Evolutionary conservation across 2,797 vertebrate genomes (phyloP), one percentile per base, ranked within the genome.

Genomic region (Moxostoma hubbsi): DNA sequence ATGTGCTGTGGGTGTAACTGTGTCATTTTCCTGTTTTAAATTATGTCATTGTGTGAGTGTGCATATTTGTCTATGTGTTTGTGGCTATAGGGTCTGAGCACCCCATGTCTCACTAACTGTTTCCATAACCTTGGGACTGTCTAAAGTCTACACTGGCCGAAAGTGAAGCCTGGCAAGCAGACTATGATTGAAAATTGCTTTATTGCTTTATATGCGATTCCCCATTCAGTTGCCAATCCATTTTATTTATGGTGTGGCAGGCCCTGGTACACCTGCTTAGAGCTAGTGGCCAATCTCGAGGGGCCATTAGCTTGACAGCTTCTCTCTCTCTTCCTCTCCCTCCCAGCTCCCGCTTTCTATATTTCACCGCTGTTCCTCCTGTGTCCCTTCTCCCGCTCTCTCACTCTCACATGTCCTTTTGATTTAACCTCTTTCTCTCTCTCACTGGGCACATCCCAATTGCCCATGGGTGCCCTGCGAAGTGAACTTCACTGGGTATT

Each of bases 111-210:
- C 74, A 85, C 83, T 87, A 84, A 88, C 81, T 89, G 85, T 90
- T 89, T 87, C 85, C 64, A 84, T 89, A 90, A 90, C 87, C 87
- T 87, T 81, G 75, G 76, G 87, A 86, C 89, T 80, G 84, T 88
- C 88, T 85, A 83, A 90, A 87, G 88, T 88, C 85, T 88, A 87
- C 86, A 73, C 80, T 86, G 82, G 82, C 86, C 86, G 78, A 83
- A 82, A 69, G 79, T 88, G 85, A 85, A 73, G 86, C 85, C 84
- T 85, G 78, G 75, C 83, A 85, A 77, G 76, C 83, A 81, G 81
- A 85, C 86, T 75, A 72, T 88, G 91, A 93, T 92, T 92, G 92
- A 92, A 93, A 93, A 92, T 91, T 90, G 87, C 88, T 93, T 91
- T 92, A 92, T 92, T 91, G 90, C 92, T 91, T 91, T 87, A 87